phyloP scores from a whole-genome alignment of 2,113 vertebrate genomes.

The Stegastes partitus region DNA sequence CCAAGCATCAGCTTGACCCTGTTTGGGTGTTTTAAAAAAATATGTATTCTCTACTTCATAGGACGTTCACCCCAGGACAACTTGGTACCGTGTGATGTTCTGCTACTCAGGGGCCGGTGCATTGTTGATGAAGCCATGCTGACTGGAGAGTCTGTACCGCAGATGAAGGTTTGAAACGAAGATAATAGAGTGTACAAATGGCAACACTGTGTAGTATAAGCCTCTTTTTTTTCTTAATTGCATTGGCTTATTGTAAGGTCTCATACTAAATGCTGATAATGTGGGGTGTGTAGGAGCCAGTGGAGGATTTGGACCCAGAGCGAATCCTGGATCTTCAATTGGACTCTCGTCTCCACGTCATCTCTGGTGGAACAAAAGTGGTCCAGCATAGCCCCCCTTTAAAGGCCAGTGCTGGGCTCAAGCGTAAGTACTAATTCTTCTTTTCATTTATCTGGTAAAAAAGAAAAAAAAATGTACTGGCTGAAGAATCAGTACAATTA shows the following conservation, averaged over 20 bases:
- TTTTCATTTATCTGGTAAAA: conserved; percentile 1
- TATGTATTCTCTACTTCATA: conserved; percentile 51
- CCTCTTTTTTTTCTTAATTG: too few species aligned
- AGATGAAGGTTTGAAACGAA: conserved; percentile 91
- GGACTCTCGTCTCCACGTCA: conserved; percentile 91
- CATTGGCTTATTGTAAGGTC: background rate
- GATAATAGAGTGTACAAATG: background rate
- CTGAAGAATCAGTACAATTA: background rate
- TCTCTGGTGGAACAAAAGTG: conserved; percentile 96
- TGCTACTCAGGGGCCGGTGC: conserved; percentile 93
- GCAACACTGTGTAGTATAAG: background rate
- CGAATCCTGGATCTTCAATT: conserved; percentile 88
- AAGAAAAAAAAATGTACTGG: too few species aligned
- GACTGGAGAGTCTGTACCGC: conserved; percentile 95
- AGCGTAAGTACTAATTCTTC: conserved; percentile 84
- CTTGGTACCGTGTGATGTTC: conserved; percentile 94
- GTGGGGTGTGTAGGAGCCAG: conserved; percentile 88
- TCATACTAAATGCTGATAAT: conserved; percentile 6
- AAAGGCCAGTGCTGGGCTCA: conserved; percentile 91
- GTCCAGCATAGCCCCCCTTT: conserved; percentile 95
- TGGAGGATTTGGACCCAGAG: conserved; percentile 91
- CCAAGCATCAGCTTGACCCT: background rate
- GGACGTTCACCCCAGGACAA: conserved; percentile 96
- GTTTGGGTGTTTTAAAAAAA: background rate
- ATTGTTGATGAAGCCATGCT: conserved; percentile 98